Evolutionary conservation across 2,113 vertebrate genomes (phyloP), one percentile per base, ranked within the genome.

Genomic region (Gulo gulo): DNA sequence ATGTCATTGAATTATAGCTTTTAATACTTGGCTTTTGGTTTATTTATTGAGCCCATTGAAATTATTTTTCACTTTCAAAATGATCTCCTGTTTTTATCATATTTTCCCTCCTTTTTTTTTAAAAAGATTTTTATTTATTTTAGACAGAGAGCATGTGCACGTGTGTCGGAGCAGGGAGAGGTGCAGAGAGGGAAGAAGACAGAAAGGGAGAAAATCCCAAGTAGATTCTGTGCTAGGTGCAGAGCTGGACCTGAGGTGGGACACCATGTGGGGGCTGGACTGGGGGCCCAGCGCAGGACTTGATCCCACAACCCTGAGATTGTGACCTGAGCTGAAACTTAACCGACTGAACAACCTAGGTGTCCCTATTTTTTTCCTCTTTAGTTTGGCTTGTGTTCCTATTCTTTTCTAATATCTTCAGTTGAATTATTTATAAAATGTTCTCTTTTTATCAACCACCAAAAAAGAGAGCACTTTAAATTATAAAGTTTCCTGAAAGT

Each of bases 391-490:
- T 45, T 82, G 11, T 63, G 50, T 93, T 81, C 24, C 82, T 36
- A 31, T 45, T 79, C 20, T 78, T 92, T 92, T 63, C 52, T 82
- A 73, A 7, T 90, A 69, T 61, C 39, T 79, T 74, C 24, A 67
- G 29, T 21, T 89, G 23, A 88, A 76, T 91, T 91, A n/a, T 94
- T 95, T 83, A 52, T 63, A 73, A 96, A 96, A 78, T 78, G 23
- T 59, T 90, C 26, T 83, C 26, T 93, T 93, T 85, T 96, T 96
- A 95, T 92, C 63, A 96, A 92, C 34, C 86, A 96, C 81, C 57
- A 78, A 82, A 95, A 86, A 65, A 61, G 52, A 74, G 52, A 76
- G 93, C 85, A 89, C 11, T 57, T 88, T 39, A 92, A 96, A 80
- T 86, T 73, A 71, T 65, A 50, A 88, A 80, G 59, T 81, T 88